Percentiles rank a stretch among this genome's conserved stretches.
phyloP scores from a whole-genome alignment of 1,140 invertebrate species.

The Homalodisca vitripennis region DNA sequence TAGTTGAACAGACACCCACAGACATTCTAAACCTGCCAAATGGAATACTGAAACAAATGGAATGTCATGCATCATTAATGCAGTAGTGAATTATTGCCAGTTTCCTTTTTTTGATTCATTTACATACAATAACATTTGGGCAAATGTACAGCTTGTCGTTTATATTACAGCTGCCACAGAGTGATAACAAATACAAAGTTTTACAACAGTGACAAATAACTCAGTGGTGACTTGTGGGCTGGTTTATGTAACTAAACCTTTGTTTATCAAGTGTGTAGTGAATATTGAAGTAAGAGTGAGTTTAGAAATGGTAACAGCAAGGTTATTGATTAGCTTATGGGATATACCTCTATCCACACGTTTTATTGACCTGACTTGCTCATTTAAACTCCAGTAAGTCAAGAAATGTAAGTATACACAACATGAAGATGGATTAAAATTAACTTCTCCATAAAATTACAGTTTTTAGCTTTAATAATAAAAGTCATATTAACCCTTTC shows the following conservation, averaged over 20 bases:
- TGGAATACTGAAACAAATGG: conserved; percentile 16
- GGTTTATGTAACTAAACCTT: background rate
- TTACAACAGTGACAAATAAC: background rate
- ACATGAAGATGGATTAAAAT: no score
- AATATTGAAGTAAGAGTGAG: background rate
- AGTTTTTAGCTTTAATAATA: no score
- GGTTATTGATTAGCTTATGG: background rate
- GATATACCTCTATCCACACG: no score
- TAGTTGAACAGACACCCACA: background rate
- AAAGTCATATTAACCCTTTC: no score
- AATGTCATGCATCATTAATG: conserved; percentile 2
- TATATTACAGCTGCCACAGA: no score
- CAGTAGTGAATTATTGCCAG: background rate
- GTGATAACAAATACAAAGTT: background rate
- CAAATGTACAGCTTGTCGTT: background rate
- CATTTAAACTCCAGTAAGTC: no score
- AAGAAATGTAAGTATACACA: no score
- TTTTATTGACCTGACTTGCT: no score
- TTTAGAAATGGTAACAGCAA: background rate
- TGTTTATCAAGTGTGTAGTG: background rate
- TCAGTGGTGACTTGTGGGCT: background rate
- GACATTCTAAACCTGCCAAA: background rate
- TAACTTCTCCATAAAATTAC: no score
- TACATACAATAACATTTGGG: conserved; percentile 7
- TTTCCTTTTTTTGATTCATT: background rate